Evolutionary conservation across 2,113 vertebrate genomes (phyloP).

Genomic region (Channa argus): DNA sequence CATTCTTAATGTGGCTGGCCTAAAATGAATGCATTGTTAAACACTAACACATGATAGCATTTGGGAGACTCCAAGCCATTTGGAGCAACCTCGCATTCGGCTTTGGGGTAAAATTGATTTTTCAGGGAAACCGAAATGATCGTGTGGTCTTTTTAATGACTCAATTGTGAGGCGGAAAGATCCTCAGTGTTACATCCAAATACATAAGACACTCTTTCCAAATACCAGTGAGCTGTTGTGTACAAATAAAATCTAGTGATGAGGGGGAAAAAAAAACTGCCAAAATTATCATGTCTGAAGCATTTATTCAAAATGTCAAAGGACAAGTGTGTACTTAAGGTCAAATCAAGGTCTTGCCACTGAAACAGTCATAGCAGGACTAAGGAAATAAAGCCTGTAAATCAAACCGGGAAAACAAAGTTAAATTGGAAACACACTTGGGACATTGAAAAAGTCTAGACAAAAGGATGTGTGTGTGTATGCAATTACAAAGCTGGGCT

Average conservation of each 20-base stretch:
- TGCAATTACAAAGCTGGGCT: slow-evolving; percentile 58
- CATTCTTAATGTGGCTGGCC: slow-evolving; percentile 55
- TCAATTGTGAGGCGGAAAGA: slow-evolving; percentile 79
- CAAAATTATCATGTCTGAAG: slow-evolving; percentile 49
- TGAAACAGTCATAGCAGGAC: slow-evolving; percentile 42
- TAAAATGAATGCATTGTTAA: slow-evolving; percentile 79
- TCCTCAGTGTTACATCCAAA: slow-evolving; percentile 70
- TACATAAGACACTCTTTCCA: slow-evolving; percentile 59
- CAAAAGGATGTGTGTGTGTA: slow-evolving; percentile 62
- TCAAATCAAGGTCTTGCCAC: slow-evolving; percentile 55
- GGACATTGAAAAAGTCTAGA: slow-evolving; percentile 67
- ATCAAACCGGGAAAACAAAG: slow-evolving; percentile 67
- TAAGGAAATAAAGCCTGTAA: slow-evolving; percentile 55
- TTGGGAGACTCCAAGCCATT: slow-evolving; percentile 69
- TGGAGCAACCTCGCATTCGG: slow-evolving; percentile 66
- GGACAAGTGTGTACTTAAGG: slow-evolving; percentile 66
- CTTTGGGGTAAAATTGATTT: slow-evolving; percentile 73
- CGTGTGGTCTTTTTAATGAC: slow-evolving; percentile 77
- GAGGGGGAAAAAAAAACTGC: neutral
- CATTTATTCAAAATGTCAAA: slow-evolving; percentile 63
- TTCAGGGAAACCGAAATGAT: slow-evolving; percentile 76
- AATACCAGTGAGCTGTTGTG: slow-evolving; percentile 58
- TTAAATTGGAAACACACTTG: slow-evolving; percentile 64
- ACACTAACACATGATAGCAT: slow-evolving; percentile 77
- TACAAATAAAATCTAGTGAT: slow-evolving; percentile 58